phyloP scores from a whole-genome alignment of 1,140 invertebrate species.

The Latrodectus geometricus region DNA sequence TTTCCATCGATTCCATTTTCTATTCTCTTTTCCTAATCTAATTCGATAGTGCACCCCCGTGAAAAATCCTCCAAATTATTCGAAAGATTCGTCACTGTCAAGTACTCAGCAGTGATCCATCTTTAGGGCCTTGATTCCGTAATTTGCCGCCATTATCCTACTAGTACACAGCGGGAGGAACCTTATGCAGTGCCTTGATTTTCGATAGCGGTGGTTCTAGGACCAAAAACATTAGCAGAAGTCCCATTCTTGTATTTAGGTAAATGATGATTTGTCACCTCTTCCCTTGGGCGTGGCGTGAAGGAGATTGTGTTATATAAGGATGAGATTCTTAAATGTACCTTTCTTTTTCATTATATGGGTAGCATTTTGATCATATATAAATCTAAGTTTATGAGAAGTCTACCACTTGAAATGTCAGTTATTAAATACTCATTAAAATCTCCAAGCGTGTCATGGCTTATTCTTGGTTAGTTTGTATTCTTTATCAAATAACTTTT shows the following conservation, averaged over 20 bases:
- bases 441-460: too few species aligned
- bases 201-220: background rate
- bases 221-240: conserved; percentile 32
- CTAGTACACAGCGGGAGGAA: background rate
- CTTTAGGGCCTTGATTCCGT: conserved; percentile 33
- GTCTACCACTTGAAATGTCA: too few species aligned
- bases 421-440: too few species aligned
- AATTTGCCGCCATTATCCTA: conserved; percentile 47
- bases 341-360: too few species aligned
- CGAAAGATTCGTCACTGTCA: conserved; percentile 43
- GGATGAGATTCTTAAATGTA: background rate
- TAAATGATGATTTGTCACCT: conserved; percentile 49
- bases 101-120: conserved; percentile 1
- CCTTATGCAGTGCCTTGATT: conserved; percentile 21
- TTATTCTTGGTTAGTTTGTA: too few species aligned
- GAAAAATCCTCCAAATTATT: conserved; percentile 38
- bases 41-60: background rate
- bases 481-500: too few species aligned
- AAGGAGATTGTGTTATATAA: background rate
- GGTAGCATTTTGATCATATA: too few species aligned
- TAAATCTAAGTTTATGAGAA: too few species aligned
- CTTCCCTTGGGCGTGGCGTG: background rate
- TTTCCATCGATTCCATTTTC: conserved; percentile 25
- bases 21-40: conserved; percentile 24
- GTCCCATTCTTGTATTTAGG: conserved; percentile 19